Base-by-base conservation (phyloP, 92 coral and sea anemone species). In the Epizoanthus scotinus region DNA sequence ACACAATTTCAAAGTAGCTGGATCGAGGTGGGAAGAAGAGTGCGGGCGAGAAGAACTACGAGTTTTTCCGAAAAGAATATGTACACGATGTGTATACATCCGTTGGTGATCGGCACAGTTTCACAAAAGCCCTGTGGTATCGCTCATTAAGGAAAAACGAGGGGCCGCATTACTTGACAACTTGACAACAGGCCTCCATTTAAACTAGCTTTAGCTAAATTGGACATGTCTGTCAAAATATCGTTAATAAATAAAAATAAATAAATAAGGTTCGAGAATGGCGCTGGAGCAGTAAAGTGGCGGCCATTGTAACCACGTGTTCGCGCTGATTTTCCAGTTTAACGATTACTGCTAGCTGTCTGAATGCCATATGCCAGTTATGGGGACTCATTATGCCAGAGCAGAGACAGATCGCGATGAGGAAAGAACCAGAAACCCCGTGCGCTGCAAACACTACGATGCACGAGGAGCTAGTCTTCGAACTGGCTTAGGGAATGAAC, bases 261-360 rank as follows among this genome's bases (percentile, higher is more conserved):
- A n/a, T n/a, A n/a, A n/a, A n/a, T n/a, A 42, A 63, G 72, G 36
- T 70, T 58, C 56, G 68, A 56, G 18, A 28, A 42, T 15, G 86
- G 81, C 21, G 67, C 62, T 59, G 67, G 52, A 82, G 86, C 64
- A 87, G 82, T 36, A 86, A 78, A 40, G 85, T 67, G 82, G 89
- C 18, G 85, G 89, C 6, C 89, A 85, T 60, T 82, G 89, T 42
- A 89, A 89, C 82, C 92, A 89, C 62, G 78, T 75, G 22, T 89
- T 89, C 31, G 84, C 86, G 26, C 49, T 89, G 49, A 17, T 89
- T 4, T 86, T 47, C 78, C 86, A 70, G 15, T 26, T 90, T 58
- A 90, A 86, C 70, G 86, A 90, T 70, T 89, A 81, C 70, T 65
- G 55, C 25, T 85, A 84, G 66, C 60, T 85, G 44, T 31, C 78